Base-by-base conservation (phyloP, 2,113 vertebrate species). In the Paramisgurnus dabryanus region DNA sequence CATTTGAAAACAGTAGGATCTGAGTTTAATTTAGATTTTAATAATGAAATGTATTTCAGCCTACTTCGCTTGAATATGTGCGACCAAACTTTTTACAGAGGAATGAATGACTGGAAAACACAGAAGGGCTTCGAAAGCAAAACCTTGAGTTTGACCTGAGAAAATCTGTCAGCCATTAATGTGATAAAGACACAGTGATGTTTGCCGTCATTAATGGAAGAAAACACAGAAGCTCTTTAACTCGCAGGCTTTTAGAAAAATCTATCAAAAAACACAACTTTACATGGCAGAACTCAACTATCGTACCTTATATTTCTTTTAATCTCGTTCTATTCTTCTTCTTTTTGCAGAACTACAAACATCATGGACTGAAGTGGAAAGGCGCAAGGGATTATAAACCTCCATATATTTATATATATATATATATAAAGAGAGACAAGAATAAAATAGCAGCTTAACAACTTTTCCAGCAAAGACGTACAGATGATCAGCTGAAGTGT, bases 401-500 rank as follows among this genome's bases (percentile, higher is more conserved):
- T 89, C 81, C 79, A 89, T 87, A 84, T 80, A 87, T 82, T 43
- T 80, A 71, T 50, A 69, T 12, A 34, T 17, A 67, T 47, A 64
- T 39, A 63, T 34, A 63, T 34, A 12, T 34, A 82, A 95, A 96
- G 95, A 87, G 95, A 95, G 95, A 83, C 70, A 95, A 93, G 92
- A 94, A 94, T 91, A 93, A 95, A 95, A 95, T 97, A 99, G 96
- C 96, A 98, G 96, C 96, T 96, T 50, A 50, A 4, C 49, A 50
- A 50, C 12, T 96, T 92, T 94, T 95, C 95, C 94, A 98, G 96
- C 96, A 98, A 95, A 97, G 94, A 57, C 92, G 92, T 92, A 92
- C 93, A 95, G 93, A 95, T 95, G 95, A 96, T 95, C 92, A 94
- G 96, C 94, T 95, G 94, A 95, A 97, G 95, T 86, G 91, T 98